These are phyloP conservation scores for Lysandra bellargus DNA, from an alignment of 2,888 invertebrate genomes.

Conservation along the genomic window DNA sequence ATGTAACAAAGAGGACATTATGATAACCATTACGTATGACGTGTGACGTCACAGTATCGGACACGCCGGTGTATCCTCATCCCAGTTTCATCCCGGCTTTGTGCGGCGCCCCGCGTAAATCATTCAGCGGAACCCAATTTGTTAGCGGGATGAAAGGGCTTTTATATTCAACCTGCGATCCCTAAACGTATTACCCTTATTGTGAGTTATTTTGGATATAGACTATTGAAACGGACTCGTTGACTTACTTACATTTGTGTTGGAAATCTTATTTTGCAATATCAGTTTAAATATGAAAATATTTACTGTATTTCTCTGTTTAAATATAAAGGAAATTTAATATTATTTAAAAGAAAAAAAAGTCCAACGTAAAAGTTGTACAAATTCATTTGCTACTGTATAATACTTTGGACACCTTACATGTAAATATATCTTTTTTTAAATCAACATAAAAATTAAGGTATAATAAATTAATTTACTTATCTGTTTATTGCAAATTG, in stretches of 20 bases:
- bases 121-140: conserved; percentile 37
- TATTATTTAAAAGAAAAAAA: too few species aligned
- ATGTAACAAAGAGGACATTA: conserved; percentile 15
- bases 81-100: conserved; percentile 8
- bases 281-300: not conserved
- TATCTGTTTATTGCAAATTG: too few species aligned
- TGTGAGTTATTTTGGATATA: conserved; percentile 43
- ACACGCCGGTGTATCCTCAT: conserved; percentile 8
- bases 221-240: conserved; percentile 17
- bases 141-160: conserved; percentile 37
- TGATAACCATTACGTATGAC: not conserved
- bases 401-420: too few species aligned
- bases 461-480: too few species aligned
- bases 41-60: conserved; percentile 10
- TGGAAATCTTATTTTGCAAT: not conserved
- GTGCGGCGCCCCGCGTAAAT: conserved; percentile 36
- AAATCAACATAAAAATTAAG: too few species aligned
- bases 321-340: too few species aligned
- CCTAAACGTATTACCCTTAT: conserved; percentile 47
- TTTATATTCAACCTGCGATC: conserved; percentile 34
- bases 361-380: too few species aligned
- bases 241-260: not conserved
- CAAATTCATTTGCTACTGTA: too few species aligned
- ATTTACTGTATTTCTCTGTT: too few species aligned
- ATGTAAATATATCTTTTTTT: too few species aligned